Conservation (phyloP, 1,140 invertebrate genomes). For the Pogonus chalceus region DNA sequence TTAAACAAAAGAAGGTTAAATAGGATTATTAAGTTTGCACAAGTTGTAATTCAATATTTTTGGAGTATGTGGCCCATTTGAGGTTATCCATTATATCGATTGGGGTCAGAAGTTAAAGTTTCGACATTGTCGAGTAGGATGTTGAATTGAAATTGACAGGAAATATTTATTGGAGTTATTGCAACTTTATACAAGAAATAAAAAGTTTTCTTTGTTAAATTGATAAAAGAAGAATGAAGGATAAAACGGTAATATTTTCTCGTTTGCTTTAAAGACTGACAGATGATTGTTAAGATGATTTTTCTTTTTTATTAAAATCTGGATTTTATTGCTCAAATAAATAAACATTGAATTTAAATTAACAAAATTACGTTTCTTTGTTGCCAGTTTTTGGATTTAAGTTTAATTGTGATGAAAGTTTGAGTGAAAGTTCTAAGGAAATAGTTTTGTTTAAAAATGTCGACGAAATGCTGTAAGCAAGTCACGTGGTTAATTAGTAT, state of each 20-base stretch:
- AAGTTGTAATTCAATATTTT: neutral
- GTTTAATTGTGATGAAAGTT: too few species aligned
- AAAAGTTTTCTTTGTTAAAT: neutral
- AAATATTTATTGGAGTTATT: conserved; percentile 4
- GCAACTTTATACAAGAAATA: neutral
- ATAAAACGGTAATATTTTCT: too few species aligned
- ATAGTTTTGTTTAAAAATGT: too few species aligned
- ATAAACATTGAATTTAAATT: conserved; percentile 9
- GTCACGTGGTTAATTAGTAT: too few species aligned
- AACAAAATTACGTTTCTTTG: too few species aligned
- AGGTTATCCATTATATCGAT: neutral
- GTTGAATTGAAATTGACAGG: neutral
- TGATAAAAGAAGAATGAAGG: neutral
- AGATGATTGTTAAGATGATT: neutral
- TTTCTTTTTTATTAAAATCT: neutral
- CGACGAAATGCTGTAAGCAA: too few species aligned
- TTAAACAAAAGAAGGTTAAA: too few species aligned
- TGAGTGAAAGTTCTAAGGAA: too few species aligned
- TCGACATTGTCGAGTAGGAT: neutral
- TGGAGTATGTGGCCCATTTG: too few species aligned
- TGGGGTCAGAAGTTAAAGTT: neutral
- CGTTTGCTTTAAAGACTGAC: too few species aligned
- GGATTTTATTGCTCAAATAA: conserved; percentile 19
- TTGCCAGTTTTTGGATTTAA: too few species aligned
- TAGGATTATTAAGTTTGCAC: neutral